Percentiles rank a stretch among this genome's conserved stretches.
Conservation (phyloP, 2,797 vertebrate genomes). For the Cyclopterus lumpus region DNA sequence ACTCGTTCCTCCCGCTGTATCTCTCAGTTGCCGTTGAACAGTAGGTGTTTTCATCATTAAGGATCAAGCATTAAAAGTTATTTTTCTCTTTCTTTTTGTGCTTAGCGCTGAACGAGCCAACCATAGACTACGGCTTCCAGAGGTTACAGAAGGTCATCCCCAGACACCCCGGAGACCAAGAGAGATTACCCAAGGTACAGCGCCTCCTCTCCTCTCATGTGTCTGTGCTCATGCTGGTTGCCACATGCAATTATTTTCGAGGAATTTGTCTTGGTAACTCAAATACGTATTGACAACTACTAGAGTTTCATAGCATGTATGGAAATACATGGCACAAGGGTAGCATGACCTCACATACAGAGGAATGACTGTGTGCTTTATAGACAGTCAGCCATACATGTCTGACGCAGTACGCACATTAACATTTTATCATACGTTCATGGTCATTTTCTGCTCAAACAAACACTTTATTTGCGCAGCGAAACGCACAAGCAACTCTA, state of each 20-base stretch:
- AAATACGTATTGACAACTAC: slow-evolving; percentile 66
- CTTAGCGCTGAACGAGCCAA: slow-evolving; percentile 96
- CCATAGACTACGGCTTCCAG: slow-evolving; percentile 99
- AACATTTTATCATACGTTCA: slow-evolving; percentile 67
- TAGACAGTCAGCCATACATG: slow-evolving; percentile 48
- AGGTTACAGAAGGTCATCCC: slow-evolving; percentile 99
- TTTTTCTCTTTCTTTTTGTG: slow-evolving; percentile 35
- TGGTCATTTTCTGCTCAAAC: slow-evolving; percentile 70
- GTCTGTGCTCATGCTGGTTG: slow-evolving; percentile 34
- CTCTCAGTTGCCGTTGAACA: slow-evolving; percentile 36
- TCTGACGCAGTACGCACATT: slow-evolving; percentile 35
- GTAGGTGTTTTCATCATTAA: slow-evolving; percentile 57
- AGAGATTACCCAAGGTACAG: slow-evolving; percentile 97
- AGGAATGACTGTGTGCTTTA: slow-evolving; percentile 44
- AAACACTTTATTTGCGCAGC: slow-evolving; percentile 71
- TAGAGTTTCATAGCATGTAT: slow-evolving; percentile 66
- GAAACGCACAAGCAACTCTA: slow-evolving; percentile 67
- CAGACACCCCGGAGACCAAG: slow-evolving; percentile 96
- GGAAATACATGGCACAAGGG: slow-evolving; percentile 63
- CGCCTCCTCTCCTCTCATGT: slow-evolving; percentile 53
- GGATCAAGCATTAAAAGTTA: slow-evolving; percentile 46
- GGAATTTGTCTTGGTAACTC: slow-evolving; percentile 54
- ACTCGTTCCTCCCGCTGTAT: slow-evolving; percentile 34
- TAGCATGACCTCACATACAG: slow-evolving; percentile 62
- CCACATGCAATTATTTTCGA: slow-evolving; percentile 54